phyloP scores from a whole-genome alignment of 2,888 invertebrate species.

The Drosophila neonasuta region DNA sequence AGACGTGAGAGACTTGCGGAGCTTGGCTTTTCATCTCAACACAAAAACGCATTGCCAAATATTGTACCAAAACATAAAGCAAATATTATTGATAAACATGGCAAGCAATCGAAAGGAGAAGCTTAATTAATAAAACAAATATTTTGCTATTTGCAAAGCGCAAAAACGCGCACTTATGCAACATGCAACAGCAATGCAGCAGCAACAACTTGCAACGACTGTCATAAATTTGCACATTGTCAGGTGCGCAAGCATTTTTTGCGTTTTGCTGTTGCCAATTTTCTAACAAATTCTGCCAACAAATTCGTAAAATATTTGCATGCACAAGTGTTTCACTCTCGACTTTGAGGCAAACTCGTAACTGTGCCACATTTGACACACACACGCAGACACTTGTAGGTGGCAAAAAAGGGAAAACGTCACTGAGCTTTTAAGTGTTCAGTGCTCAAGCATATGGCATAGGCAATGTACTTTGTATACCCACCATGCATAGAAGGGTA shows the following conservation, averaged over 20 bases:
- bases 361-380: conserved; percentile 47
- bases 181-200: conserved; percentile 29
- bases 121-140: conserved; percentile 77
- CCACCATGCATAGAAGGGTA: no score
- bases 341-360: conserved; percentile 8
- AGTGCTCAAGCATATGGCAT: no score
- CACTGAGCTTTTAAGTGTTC: no score
- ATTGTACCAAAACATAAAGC: conserved; percentile 31
- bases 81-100: conserved; percentile 65
- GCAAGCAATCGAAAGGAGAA: conserved; percentile 21
- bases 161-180: conserved; percentile 53
- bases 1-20: conserved; percentile 10
- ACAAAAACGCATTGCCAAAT: conserved; percentile 67
- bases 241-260: conserved; percentile 56
- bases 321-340: conserved; percentile 66
- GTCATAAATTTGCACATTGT: conserved; percentile 74
- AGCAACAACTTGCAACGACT: conserved; percentile 30
- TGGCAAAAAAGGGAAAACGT: conserved; percentile 38
- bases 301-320: conserved; percentile 68
- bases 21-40: conserved; percentile 6
- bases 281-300: conserved; percentile 74
- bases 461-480: background rate
- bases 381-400: conserved; percentile 40
- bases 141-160: conserved; percentile 66
- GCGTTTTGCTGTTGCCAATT: conserved; percentile 47